These are phyloP conservation scores for Carduelis carduelis DNA, from an alignment of 2,797 vertebrate species.

Conservation along the genomic window DNA sequence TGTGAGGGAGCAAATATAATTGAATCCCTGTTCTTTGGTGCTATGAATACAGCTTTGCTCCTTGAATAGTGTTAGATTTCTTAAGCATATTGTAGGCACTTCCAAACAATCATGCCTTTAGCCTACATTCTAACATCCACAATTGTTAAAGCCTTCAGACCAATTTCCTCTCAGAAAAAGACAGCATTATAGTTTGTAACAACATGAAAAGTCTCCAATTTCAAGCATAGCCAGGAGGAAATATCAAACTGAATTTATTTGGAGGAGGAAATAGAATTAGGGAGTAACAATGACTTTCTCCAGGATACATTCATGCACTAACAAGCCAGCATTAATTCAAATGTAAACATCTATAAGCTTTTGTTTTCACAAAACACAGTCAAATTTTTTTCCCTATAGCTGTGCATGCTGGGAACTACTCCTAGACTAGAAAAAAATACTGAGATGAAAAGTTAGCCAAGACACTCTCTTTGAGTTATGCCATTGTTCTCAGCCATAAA, in stretches of 20 bases:
- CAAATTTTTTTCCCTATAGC: neutral
- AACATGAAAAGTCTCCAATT: slow-evolving; percentile 38
- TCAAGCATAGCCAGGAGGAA: slow-evolving; percentile 37
- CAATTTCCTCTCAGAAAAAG: slow-evolving; percentile 23
- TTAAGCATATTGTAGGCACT: neutral
- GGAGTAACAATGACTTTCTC: slow-evolving; percentile 31
- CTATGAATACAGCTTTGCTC: neutral
- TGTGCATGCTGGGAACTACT: neutral
- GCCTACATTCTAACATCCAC: slow-evolving; percentile 12
- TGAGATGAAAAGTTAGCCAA: neutral
- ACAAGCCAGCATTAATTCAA: slow-evolving; percentile 35
- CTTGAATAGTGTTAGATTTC: slow-evolving; percentile 31
- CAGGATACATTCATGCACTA: slow-evolving; percentile 25
- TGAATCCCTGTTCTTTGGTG: slow-evolving; percentile 15
- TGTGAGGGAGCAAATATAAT: neutral
- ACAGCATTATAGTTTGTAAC: neutral
- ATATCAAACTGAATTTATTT: slow-evolving; percentile 39
- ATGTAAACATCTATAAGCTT: slow-evolving; percentile 31
- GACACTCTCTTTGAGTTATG: neutral
- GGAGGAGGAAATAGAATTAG: slow-evolving; percentile 43
- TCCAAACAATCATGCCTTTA: slow-evolving; percentile 32
- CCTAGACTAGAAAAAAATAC: neutral
- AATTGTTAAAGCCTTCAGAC: slow-evolving; percentile 39
- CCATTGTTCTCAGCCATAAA: neutral
- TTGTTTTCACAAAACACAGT: slow-evolving; percentile 4